These are phyloP conservation scores for Gobiocypris rarus DNA, from an alignment of 2,113 vertebrate genomes.

Conservation along the genomic window DNA sequence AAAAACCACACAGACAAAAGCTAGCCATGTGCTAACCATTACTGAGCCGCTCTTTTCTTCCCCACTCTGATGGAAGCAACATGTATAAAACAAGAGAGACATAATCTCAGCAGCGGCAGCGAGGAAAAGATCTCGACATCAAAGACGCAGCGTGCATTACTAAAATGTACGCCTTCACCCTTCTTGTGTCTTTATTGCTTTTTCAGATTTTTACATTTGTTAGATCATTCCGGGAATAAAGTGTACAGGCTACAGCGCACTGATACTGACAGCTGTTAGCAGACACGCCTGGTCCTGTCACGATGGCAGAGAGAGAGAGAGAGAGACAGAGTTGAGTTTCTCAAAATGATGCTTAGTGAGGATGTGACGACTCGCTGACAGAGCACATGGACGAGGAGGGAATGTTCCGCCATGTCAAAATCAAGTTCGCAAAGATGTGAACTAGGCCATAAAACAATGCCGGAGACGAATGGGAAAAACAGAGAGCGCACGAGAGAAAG, in stretches of 20 bases:
- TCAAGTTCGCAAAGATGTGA: slow-evolving; percentile 67
- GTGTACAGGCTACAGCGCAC: slow-evolving; percentile 19
- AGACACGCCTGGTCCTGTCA: background rate
- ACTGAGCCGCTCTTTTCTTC: slow-evolving; percentile 69
- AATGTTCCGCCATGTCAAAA: slow-evolving; percentile 71
- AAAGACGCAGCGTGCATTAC: slow-evolving; percentile 71
- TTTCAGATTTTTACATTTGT: slow-evolving; percentile 58
- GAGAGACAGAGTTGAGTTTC: background rate
- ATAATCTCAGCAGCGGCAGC: slow-evolving; percentile 74
- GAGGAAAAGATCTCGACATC: slow-evolving; percentile 76
- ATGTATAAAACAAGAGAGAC: slow-evolving; percentile 70
- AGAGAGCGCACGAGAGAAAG: slow-evolving; percentile 46
- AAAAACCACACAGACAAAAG: slow-evolving; percentile 79
- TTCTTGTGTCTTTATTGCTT: slow-evolving; percentile 51
- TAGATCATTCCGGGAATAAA: slow-evolving; percentile 60
- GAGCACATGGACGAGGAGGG: slow-evolving; percentile 69
- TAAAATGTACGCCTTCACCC: slow-evolving; percentile 67
- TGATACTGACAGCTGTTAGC: slow-evolving; percentile 36
- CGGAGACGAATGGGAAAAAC: slow-evolving; percentile 56
- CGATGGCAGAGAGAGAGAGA: slow-evolving; percentile 16
- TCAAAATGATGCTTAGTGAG: slow-evolving; percentile 27
- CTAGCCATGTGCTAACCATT: slow-evolving; percentile 81
- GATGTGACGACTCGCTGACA: slow-evolving; percentile 67
- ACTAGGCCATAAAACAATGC: slow-evolving; percentile 67
- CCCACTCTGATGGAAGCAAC: slow-evolving; percentile 77